Base-by-base conservation (phyloP, 1,140 invertebrate genomes). In the Wiebesia pumilae region DNA sequence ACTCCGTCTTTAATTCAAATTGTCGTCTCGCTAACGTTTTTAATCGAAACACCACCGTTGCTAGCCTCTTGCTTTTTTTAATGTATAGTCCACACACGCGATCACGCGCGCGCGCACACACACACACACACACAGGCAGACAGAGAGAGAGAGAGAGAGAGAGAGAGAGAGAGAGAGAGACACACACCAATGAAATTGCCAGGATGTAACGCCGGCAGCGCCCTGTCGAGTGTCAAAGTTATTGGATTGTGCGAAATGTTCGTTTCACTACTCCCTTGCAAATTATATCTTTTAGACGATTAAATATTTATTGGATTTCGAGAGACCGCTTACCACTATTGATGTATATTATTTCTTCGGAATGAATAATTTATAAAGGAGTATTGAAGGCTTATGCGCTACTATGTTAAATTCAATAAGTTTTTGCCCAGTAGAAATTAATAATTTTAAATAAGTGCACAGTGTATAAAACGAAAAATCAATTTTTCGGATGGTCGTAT, bases 401-500 rank as follows among this genome's bases (percentile, higher is more conserved):
- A 62, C 4, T 27, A 27, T 19, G 7, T 38, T 73, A 38, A 38
- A 27, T 38, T 43, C 69, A 24, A 71, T 24, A 71, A 71, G 69
- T 4, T 71, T 33, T 21, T 43, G 30, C 12, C 43, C 38, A 43
- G 38, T 75, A 43, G 43, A 43, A 75, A 75, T 43, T 75, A 9
- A 43, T 75, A 75, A 19, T 43, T 75, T 75, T 75, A 19, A 75
- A 43, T 75, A 21, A 43, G 24, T 38, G 71, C 71, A 75, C n/a
- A 40, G 21, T 43, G 38, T 43, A 7, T 38, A 27, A 43, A 10
- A 6, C 43, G 0, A 6, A 75, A 3, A 75, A 4, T 65, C 33
- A 16, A 24, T 43, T 43, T 43, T n/a, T 3, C 0, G 3, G 38
- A 75, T 73, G 24, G 6, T 40, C 16, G 40, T 21, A 40, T 6